Evolutionary conservation across 2,797 vertebrate species (phyloP).

Genomic region (Enteromius radiatus): DNA sequence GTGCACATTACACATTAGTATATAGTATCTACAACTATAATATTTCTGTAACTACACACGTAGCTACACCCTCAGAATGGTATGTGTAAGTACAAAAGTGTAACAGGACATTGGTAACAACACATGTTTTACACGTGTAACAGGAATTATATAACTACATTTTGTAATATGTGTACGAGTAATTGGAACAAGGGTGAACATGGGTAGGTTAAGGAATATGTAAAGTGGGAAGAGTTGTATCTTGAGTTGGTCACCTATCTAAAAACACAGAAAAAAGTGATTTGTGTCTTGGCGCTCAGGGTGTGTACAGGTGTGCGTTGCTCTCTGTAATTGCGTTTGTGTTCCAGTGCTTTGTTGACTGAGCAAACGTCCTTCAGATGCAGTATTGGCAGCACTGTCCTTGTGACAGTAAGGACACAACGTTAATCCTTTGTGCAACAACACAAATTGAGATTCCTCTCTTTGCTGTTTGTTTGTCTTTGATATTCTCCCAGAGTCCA

Average conservation of each 20-base stretch:
- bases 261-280: neutral
- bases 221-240: too few relatives aligned
- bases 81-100: too few relatives aligned
- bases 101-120: too few relatives aligned
- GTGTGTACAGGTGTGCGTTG: conserved; percentile 22
- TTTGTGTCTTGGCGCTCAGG: neutral
- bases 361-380: conserved; percentile 53
- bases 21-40: too few relatives aligned
- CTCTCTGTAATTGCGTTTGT: conserved; percentile 45
- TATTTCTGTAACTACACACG: too few relatives aligned
- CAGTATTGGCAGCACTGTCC: conserved; percentile 43
- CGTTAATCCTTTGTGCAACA: conserved; percentile 44
- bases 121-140: too few relatives aligned
- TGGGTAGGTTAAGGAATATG: too few relatives aligned
- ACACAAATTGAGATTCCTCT: conserved; percentile 36
- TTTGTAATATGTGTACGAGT: too few relatives aligned
- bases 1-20: too few relatives aligned
- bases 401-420: conserved; percentile 41
- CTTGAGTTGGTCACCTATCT: neutral
- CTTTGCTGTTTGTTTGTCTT: conserved; percentile 41
- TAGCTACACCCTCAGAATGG: too few relatives aligned
- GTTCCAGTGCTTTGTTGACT: conserved; percentile 28
- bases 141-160: too few relatives aligned
- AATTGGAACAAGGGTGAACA: too few relatives aligned
- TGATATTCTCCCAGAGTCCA: conserved; percentile 19